Conservation (phyloP, 2,797 vertebrate species). For the Etheostoma nigrum region DNA sequence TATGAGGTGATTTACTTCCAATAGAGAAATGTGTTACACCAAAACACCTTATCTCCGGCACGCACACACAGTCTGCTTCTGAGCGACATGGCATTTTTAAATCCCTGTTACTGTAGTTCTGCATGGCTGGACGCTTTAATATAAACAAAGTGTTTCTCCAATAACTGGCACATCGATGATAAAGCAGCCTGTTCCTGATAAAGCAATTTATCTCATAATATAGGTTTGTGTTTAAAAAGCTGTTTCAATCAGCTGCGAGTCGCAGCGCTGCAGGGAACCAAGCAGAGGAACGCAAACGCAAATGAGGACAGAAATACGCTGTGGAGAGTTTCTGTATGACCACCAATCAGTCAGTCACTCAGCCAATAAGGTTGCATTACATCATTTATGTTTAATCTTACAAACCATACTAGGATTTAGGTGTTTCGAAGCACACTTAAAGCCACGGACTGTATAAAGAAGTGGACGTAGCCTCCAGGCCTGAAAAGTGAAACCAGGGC, state of each 20-base stretch:
- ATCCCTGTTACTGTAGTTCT: conserved; percentile 60
- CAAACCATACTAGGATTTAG: too few species aligned
- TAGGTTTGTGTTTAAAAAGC: conserved; percentile 54
- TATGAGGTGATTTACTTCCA: conserved; percentile 42
- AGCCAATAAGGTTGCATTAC: neutral
- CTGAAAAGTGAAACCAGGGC: too few species aligned
- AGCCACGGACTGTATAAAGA: too few species aligned
- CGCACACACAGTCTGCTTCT: conserved; percentile 40
- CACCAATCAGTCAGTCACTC: neutral
- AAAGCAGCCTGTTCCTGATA: conserved; percentile 40
- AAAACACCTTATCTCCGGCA: conserved; percentile 52
- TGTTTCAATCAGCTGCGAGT: conserved; percentile 32
- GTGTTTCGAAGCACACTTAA: too few species aligned
- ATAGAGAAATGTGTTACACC: conserved; percentile 18
- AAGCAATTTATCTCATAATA: conserved; percentile 50
- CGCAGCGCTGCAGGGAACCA: conserved; percentile 8
- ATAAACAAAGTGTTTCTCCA: conserved; percentile 66
- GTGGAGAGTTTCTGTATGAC: neutral
- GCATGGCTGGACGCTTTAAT: conserved; percentile 58
- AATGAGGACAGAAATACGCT: neutral
- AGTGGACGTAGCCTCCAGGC: too few species aligned
- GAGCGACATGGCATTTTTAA: conserved; percentile 65
- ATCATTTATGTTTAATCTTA: too few species aligned
- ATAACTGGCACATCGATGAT: conserved; percentile 53
- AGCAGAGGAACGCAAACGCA: neutral